Evolutionary conservation across 2,888 invertebrate species (phyloP), one percentile per base, ranked within the genome.

Genomic region (Mimachlamys varia): DNA sequence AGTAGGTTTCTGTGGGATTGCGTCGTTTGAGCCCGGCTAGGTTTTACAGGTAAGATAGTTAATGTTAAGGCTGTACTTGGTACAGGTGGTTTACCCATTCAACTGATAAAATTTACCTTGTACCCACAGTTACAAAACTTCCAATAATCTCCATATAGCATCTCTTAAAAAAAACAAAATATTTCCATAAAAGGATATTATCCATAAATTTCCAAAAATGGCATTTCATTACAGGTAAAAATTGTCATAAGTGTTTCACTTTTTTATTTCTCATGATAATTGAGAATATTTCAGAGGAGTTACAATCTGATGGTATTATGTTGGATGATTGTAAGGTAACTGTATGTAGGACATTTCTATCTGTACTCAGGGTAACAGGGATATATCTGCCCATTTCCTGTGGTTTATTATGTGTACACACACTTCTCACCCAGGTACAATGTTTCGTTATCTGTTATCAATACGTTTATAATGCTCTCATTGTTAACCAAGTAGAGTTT

Each of bases 41-140:
- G 76, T 76, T 76, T 12, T 33, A 76, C 76, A 76, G 76, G 76
- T 33, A 76, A 76, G 76, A 58, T 76, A 4, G 27, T 76, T 76
- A 76, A n/a, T n/a, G n/a, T n/a, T n/a, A 76, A 76, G 44, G 76
- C 22, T 76, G 76, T n/a, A 33, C 33, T 33, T 13, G 22, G 27
- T 76, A 76, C 76, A 33, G 76, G 76, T 76, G 22, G 27, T 27
- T 76, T 27, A 76, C 33, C 76, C 27, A 27, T 76, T 2, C 33
- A n/a, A 15, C 76, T 58, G 76, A 76, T 76, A 33, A 76, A 33
- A 5, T 76, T 22, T 7, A 33, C 33, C 4, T 33, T 12, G 7
- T 27, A 27, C 58, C 58, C 19, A n/a, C 7, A 58, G 58, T 58
- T 19, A 58, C 58, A 22, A 10, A 58, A 44, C 7, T 58, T 2